Base-by-base conservation (phyloP, 2,888 invertebrate species). In the Myopa tessellatipennis region DNA sequence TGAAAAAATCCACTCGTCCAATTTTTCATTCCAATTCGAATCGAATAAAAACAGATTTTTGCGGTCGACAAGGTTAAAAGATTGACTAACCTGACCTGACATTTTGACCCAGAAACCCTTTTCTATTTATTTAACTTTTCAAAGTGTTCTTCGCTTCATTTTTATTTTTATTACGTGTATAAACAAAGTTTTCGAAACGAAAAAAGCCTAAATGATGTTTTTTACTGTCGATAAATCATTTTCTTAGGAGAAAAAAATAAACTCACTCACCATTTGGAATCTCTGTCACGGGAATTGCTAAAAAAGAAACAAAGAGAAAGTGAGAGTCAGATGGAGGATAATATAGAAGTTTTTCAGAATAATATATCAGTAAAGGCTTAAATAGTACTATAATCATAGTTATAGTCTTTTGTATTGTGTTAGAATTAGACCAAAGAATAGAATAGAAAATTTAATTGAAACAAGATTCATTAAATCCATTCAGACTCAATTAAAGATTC, bases 31-130 rank as follows among this genome's bases (percentile, higher is more conserved):
- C 45, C 45, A 45, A 6, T 45, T 45, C 45, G 7, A 45, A 45
- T 45, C 45, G 45, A 45, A 45, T 45, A 45, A 8, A 45, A 45
- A 45, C 45, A 8, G 45, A 45, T 45, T 74, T 74, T 18, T 58
- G 74, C 38, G 74, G 74, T 52, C 36, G 36, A 36, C 3, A 18
- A 40, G 52, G 38, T 36, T 18, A 36, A 74, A 65, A 63, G 74
- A 50, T 74, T 74, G 70, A n/a, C 1, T 50, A 14, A 65, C 8
- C 16, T 36, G 36, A 65, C 6, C 65, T 65, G 63, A 74, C 74
- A 50, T 34, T 40, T 74, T 74, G 74, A 74, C 74, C 74, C 63
- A 65, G 6, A 65, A 65, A 65, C 70, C 52, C 55, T 65, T 18
- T 36, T 40, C 5, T 38, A 6, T 36, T 67, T 67, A 12, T 50